phyloP scores from a whole-genome alignment of 2,797 vertebrate genomes.

The Phoxinus dragarum region DNA sequence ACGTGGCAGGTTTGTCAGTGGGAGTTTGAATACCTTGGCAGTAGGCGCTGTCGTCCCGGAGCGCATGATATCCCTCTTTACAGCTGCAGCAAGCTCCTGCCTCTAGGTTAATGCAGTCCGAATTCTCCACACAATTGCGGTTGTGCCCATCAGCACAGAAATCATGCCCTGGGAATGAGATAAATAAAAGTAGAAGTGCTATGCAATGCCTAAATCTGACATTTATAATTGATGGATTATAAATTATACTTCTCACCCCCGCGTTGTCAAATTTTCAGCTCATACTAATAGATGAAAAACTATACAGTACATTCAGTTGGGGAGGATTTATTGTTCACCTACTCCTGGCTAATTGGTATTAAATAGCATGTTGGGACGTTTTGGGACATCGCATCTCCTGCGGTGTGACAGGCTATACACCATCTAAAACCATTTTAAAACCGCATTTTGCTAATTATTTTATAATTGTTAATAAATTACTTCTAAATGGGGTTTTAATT shows the following conservation, averaged over 20 bases:
- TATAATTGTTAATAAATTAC: constrained; percentile 21
- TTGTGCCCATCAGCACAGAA: constrained; percentile 84
- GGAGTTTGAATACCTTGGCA: constrained; percentile 81
- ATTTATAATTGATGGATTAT: background rate
- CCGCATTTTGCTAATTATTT: constrained; percentile 9
- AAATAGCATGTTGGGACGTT: background rate
- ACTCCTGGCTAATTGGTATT: background rate
- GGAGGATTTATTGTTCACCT: constrained; percentile 4
- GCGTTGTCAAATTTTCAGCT: background rate
- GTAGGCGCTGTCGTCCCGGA: constrained; percentile 87
- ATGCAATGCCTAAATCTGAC: background rate
- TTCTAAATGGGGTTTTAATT: constrained; percentile 26
- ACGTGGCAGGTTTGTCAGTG: constrained; percentile 4
- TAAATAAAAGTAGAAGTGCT: background rate
- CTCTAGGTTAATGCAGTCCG: constrained; percentile 84
- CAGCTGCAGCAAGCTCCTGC: constrained; percentile 85
- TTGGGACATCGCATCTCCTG: background rate
- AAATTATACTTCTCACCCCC: background rate
- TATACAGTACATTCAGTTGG: background rate
- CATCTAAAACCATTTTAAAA: constrained; percentile 6
- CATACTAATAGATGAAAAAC: background rate
- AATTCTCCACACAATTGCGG: constrained; percentile 82
- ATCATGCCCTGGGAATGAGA: constrained; percentile 78
- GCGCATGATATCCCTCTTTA: constrained; percentile 82
- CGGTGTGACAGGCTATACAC: background rate